Base-by-base conservation (phyloP, 1,140 invertebrate genomes). In the Papilio helenus region DNA sequence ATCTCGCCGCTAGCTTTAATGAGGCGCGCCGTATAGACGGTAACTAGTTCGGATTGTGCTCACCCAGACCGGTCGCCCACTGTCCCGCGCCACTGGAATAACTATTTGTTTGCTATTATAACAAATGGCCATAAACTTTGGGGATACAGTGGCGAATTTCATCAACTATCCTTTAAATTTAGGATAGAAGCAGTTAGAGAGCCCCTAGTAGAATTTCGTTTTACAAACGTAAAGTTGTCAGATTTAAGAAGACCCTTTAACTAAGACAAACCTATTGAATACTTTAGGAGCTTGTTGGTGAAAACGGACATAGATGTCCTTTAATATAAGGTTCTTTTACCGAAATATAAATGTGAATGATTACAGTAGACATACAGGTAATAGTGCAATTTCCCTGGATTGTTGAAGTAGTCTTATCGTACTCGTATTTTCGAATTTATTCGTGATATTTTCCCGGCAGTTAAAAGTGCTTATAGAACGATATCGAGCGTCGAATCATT, bases 1-100 rank as follows among this genome's bases (percentile, higher is more conserved):
- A 94, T 93, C 90, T 94, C 82, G 86, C 92, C 91, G 91, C 86
- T 83, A 80, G 85, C 85, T 92, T 91, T 94, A 94, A 93, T 92
- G 91, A 94, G 92, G 83, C 88, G 89, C 85, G 85, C 87, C 83
- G 85, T 87, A 87, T 87, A 91, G 85, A 89, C 90, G 87, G 88
- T 89, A 90, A 91, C 92, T 90, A 92, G 89, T 87, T 87, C 85
- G 86, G 88, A 92, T 90, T 90, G 89, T 87, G 86, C 85, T 84
- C 84, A 84, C 87, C 88, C 84, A 18, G 46, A 18, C 46, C 46
- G 18, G 46, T 84, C 85, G 84, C 87, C 88, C 84, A 90, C 85
- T 88, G 88, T 89, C 87, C 87, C 81, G 85, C 82, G 72, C 82
- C 79, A 83, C 76, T 39, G 55, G 65, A 80, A 82, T 84, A 87